Evolutionary conservation across 2,888 invertebrate genomes (phyloP).

Genomic region (Slavum lentiscoides): DNA sequence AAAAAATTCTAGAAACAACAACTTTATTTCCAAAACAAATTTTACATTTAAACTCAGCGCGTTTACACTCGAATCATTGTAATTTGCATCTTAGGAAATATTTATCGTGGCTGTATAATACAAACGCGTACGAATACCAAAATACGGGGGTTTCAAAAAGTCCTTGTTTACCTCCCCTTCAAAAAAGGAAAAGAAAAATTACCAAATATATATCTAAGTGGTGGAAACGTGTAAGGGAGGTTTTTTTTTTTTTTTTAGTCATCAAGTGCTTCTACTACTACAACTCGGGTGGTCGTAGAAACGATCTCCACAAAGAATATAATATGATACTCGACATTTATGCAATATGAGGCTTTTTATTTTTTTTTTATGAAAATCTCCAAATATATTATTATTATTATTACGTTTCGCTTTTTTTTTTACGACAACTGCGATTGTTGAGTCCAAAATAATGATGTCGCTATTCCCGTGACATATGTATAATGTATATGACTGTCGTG

Average conservation of each 20-base stretch:
- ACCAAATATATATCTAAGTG: neutral
- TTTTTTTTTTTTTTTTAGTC: neutral
- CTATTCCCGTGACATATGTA: neutral
- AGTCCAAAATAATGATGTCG: constrained; percentile 37
- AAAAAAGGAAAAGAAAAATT: neutral
- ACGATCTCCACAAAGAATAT: constrained; percentile 2
- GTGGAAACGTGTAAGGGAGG: neutral
- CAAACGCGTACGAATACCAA: too few relatives aligned
- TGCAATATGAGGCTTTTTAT: constrained; percentile 10
- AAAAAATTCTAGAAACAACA: too few relatives aligned
- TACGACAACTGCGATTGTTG: constrained; percentile 23
- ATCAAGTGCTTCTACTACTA: constrained; percentile 35
- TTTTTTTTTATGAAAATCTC: constrained; percentile 9
- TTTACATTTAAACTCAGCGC: too few relatives aligned
- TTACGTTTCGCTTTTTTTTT: neutral
- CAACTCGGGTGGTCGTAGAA: constrained; percentile 1
- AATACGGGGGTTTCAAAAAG: too few relatives aligned
- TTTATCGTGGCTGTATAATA: too few relatives aligned
- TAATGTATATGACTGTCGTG: neutral
- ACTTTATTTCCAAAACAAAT: too few relatives aligned
- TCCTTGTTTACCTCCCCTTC: neutral
- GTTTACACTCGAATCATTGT: too few relatives aligned
- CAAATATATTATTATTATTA: constrained; percentile 14
- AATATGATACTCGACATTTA: constrained; percentile 30
- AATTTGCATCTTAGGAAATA: too few relatives aligned